These are phyloP conservation scores for Actinemys pallida DNA, from an alignment of 2,113 vertebrate species.

Conservation along the genomic window DNA sequence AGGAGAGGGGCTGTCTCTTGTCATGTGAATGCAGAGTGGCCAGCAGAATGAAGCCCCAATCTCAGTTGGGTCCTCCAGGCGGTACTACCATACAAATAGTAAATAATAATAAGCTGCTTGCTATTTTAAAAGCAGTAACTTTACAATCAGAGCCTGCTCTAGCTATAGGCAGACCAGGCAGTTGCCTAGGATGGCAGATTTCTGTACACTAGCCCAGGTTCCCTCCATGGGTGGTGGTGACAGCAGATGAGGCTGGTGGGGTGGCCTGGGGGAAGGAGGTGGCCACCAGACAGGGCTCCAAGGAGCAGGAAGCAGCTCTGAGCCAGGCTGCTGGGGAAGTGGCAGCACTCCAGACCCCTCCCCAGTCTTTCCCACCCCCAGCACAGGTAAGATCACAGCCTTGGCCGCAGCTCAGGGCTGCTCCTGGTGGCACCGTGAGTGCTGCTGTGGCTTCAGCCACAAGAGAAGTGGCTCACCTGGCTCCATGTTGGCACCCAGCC, in stretches of 20 bases:
- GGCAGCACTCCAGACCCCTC: neutral
- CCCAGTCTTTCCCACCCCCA: too few relatives aligned
- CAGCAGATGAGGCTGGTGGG: neutral
- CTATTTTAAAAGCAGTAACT: neutral
- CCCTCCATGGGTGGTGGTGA: neutral
- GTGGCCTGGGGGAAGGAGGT: neutral
- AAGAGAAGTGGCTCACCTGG: neutral
- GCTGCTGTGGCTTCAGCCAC: neutral
- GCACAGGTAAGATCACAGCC: neutral
- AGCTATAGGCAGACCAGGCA: neutral
- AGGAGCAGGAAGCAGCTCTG: neutral
- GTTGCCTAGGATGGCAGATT: neutral
- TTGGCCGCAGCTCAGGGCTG: neutral
- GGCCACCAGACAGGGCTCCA: neutral
- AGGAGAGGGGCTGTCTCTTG: neutral
- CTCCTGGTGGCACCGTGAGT: neutral
- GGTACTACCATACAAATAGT: neutral
- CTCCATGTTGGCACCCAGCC: neutral
- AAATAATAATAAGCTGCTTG: constrained; percentile 11
- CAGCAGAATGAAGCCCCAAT: neutral
- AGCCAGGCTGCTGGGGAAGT: neutral
- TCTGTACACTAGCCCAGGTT: neutral
- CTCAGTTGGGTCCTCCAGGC: neutral
- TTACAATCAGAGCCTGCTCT: neutral
- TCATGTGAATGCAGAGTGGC: neutral